Conservation (phyloP, 2,888 invertebrate genomes). For the Limenitis camilla region DNA sequence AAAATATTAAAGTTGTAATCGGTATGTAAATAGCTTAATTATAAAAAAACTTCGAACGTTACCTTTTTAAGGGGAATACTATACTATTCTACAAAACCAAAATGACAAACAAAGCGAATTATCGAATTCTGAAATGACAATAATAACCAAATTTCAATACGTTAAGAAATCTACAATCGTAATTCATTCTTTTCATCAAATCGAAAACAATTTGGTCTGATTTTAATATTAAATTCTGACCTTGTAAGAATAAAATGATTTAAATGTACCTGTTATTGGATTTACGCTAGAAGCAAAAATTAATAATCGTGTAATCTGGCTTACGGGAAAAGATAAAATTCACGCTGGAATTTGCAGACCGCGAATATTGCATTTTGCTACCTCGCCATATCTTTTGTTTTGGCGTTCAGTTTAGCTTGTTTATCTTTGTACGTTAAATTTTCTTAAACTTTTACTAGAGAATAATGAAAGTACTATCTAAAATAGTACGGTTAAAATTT, state of each 20-base stretch:
- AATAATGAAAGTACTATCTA: no score
- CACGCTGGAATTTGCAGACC: constrained; percentile 5
- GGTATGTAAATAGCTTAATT: no score
- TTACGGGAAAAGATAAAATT: constrained; percentile 15
- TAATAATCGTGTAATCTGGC: constrained; percentile 19
- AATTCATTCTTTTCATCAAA: neutral
- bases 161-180: neutral
- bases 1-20: no score
- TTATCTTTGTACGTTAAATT: no score
- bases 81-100: no score
- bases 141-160: neutral
- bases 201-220: constrained; percentile 5
- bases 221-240: constrained; percentile 13
- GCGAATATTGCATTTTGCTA: constrained; percentile 16
- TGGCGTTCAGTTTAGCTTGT: no score
- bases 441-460: no score
- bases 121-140: neutral
- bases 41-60: no score
- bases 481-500: no score
- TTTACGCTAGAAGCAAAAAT: constrained; percentile 18
- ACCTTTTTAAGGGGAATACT: no score
- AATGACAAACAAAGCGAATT: no score
- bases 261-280: constrained; percentile 18
- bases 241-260: constrained; percentile 12
- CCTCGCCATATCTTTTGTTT: neutral